Conservation (phyloP, 1,140 invertebrate genomes). For the Hyles vespertilio region DNA sequence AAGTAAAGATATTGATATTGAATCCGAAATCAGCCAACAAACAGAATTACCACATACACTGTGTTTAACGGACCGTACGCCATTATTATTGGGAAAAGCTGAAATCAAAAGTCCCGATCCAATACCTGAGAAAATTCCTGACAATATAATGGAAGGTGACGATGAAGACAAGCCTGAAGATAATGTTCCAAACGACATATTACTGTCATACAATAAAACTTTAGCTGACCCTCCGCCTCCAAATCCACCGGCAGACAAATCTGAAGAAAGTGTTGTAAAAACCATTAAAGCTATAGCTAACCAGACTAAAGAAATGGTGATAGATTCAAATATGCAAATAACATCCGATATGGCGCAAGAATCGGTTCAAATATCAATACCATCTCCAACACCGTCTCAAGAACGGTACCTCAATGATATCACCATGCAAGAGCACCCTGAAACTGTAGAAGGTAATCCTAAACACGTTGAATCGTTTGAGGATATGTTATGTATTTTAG, state of each 20-base stretch:
- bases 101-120: constrained; percentile 73
- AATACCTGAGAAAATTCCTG: constrained; percentile 72
- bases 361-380: constrained; percentile 78
- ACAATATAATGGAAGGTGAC: constrained; percentile 75
- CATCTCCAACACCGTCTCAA: constrained; percentile 78
- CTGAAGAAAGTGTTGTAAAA: constrained; percentile 60
- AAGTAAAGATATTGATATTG: constrained; percentile 69
- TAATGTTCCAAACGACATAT: constrained; percentile 44
- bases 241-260: constrained; percentile 34
- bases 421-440: constrained; percentile 75
- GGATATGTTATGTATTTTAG: constrained; percentile 81
- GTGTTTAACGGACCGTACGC: constrained; percentile 58
- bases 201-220: constrained; percentile 52
- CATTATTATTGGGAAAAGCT: constrained; percentile 57
- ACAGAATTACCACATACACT: constrained; percentile 66
- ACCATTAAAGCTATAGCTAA: constrained; percentile 70
- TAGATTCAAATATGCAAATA: constrained; percentile 73
- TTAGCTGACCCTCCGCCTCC: constrained; percentile 37
- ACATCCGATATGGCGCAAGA: constrained; percentile 75
- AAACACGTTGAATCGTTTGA: constrained; percentile 80
- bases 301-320: constrained; percentile 72
- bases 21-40: constrained; percentile 70
- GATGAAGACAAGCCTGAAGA: constrained; percentile 72
- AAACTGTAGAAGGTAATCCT: constrained; percentile 65
- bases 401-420: constrained; percentile 79